A percentile compares a stretch with the other conserved stretches of the same genome.
Conservation (phyloP, 2,797 vertebrate genomes). For the Merluccius polli region DNA sequence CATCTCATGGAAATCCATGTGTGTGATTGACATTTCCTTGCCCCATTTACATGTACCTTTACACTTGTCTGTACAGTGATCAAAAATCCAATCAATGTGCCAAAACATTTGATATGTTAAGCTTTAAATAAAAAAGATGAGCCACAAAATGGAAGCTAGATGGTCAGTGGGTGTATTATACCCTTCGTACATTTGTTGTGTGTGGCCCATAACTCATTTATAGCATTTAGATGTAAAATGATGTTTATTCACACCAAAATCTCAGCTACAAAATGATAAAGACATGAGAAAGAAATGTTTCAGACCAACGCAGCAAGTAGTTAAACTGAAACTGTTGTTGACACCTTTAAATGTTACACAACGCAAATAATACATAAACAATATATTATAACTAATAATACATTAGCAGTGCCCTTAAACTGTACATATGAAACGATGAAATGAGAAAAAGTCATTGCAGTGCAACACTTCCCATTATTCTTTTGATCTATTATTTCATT, state of each 20-base stretch:
- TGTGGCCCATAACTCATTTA: not conserved
- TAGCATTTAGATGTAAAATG: not conserved
- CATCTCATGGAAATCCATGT: constrained; percentile 45
- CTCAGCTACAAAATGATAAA: not conserved
- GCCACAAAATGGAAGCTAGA: not conserved
- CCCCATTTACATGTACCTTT: constrained; percentile 81
- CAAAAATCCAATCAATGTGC: constrained; percentile 88
- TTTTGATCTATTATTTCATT: constrained; percentile 16
- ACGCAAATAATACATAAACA: not conserved
- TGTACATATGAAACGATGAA: not conserved
- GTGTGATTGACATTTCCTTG: constrained; percentile 59
- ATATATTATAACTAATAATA: not conserved
- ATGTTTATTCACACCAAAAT: not conserved
- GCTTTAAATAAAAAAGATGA: not conserved
- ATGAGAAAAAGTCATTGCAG: not conserved
- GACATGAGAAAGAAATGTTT: not conserved
- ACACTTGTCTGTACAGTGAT: constrained; percentile 73
- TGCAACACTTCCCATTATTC: constrained; percentile 18
- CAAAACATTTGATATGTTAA: constrained; percentile 55
- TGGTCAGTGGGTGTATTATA: not conserved
- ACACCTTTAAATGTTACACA: not conserved
- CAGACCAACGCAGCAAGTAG: not conserved
- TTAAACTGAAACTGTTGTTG: not conserved
- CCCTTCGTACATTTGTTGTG: not conserved
- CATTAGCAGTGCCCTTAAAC: not conserved